A percentile compares a stretch with the other conserved stretches of the same genome.
Evolutionary conservation across 2,888 invertebrate species (phyloP).

Genomic region (Eupsilia transversa): DNA sequence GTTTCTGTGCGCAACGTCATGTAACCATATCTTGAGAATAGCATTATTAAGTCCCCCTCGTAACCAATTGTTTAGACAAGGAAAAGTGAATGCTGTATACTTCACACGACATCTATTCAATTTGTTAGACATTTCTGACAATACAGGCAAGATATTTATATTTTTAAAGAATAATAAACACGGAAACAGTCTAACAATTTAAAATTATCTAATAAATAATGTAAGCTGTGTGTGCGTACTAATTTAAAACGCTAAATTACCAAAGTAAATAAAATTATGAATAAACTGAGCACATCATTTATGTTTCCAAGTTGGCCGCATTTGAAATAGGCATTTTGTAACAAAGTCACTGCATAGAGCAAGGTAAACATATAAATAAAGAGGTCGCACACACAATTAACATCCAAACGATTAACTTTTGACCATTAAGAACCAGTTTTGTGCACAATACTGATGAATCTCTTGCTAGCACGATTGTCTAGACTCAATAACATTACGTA

Average conservation of each 20-base stretch:
- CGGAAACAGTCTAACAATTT: slow-evolving; percentile 59
- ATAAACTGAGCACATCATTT: slow-evolving; percentile 15
- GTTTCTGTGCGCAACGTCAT: slow-evolving; percentile 51
- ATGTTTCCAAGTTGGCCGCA: slow-evolving; percentile 44
- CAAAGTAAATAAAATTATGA: not conserved
- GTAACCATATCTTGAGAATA: slow-evolving; percentile 65
- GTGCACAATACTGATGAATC: slow-evolving; percentile 43
- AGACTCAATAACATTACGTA: slow-evolving; percentile 19
- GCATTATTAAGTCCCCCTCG: slow-evolving; percentile 63
- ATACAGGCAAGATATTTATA: slow-evolving; percentile 60
- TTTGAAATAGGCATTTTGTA: slow-evolving; percentile 63
- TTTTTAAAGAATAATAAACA: slow-evolving; percentile 53
- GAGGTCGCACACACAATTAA: slow-evolving; percentile 60
- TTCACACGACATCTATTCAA: slow-evolving; percentile 70
- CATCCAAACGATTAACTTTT: slow-evolving; percentile 55
- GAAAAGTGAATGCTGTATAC: slow-evolving; percentile 71
- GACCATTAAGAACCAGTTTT: slow-evolving; percentile 51
- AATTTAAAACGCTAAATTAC: slow-evolving; percentile 2
- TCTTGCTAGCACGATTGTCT: slow-evolving; percentile 28
- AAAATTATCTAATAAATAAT: slow-evolving; percentile 34
- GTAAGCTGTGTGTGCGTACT: slow-evolving; percentile 1
- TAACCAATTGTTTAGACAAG: slow-evolving; percentile 72
- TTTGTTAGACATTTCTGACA: slow-evolving; percentile 61
- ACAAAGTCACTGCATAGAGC: slow-evolving; percentile 58
- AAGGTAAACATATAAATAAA: slow-evolving; percentile 62